Base-by-base conservation (phyloP, 2,888 invertebrate genomes). In the Amblyjoppa fuscipennis region DNA sequence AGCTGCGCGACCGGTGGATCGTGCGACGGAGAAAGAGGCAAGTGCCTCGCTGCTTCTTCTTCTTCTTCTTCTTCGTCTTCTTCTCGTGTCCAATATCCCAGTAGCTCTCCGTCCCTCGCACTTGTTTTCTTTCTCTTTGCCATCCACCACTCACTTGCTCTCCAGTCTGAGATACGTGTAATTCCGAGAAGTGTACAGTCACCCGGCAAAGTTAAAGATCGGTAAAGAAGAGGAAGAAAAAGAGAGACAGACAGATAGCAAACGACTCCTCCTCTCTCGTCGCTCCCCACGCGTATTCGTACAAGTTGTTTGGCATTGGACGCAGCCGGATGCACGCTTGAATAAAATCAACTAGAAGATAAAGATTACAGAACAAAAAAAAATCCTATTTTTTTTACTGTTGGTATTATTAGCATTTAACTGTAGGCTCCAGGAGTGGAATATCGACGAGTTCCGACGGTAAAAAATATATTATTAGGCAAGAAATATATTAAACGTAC, bases 151-250 rank as follows among this genome's bases (percentile, higher is more conserved):
- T 89, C 87, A 74, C 89, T 89, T 83, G 59, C 84, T 78, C 88
- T 77, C 78, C 68, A 69, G 70, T 85, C 88, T 88, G 88, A 89
- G 91, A 90, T 91, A 89, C 89, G 89, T 89, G 90, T 89, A 89
- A 89, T 93, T 93, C 93, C 90, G 81, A 93, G 93, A 93, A 93
- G 88, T 85, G 93, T 93, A 93, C 93, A 93, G 25, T 51, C 20
- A 70, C 11, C 16, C 45, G n/a, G 41, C 56, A 70, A 70, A 34
- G 75, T 45, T 56, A 61, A 81, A 49, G 76, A 61, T 53, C 20
- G 38, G 16, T 25, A 20, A 64, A 64, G 28, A 73, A 64, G 25
- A 71, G 34, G 41, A 68, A 3, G 66, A 66, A 41, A 25, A 28
- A 34, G 71, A 68, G 45, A 9, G 59, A 71, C 56, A 45, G 79